phyloP scores from a whole-genome alignment of 2,888 invertebrate genomes.

The Ormyrus rosae region DNA sequence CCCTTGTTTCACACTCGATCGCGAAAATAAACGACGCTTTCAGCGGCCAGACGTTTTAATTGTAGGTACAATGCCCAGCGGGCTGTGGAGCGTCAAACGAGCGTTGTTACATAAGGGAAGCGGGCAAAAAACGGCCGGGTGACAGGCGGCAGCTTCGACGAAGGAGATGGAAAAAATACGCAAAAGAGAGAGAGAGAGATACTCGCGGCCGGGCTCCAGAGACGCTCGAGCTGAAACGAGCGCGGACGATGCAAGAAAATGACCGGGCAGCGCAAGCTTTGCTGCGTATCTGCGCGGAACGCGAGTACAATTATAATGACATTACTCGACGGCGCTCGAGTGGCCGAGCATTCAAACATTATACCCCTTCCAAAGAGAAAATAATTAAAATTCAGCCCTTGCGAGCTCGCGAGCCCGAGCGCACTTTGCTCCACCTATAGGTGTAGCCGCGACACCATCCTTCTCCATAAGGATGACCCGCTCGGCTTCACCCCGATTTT shows the following conservation, averaged over 20 bases:
- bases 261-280: conserved; percentile 65
- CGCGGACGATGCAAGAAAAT: conserved; percentile 67
- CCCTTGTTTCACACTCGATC: conserved; percentile 21
- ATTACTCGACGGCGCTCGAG: conserved; percentile 69
- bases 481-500: conserved; percentile 65
- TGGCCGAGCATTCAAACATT: conserved; percentile 75
- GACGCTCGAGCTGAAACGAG: conserved; percentile 53
- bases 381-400: conserved; percentile 76
- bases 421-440: conserved; percentile 1
- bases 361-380: conserved; percentile 75
- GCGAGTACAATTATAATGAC: conserved; percentile 75
- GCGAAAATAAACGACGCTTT: conserved; percentile 33
- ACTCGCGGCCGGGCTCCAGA: conserved; percentile 19
- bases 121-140: conserved; percentile 10
- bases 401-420: conserved; percentile 60
- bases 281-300: conserved; percentile 59
- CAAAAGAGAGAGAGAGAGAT: not conserved
- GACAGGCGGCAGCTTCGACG: conserved; percentile 24
- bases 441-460: conserved; percentile 41
- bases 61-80: conserved; percentile 49
- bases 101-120: conserved; percentile 51
- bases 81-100: conserved; percentile 50
- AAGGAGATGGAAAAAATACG: conserved; percentile 35
- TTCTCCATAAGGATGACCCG: conserved; percentile 65
- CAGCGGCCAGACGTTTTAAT: conserved; percentile 49